Base-by-base conservation (phyloP, 2,113 vertebrate genomes). In the Trochalopteron elliotii region DNA sequence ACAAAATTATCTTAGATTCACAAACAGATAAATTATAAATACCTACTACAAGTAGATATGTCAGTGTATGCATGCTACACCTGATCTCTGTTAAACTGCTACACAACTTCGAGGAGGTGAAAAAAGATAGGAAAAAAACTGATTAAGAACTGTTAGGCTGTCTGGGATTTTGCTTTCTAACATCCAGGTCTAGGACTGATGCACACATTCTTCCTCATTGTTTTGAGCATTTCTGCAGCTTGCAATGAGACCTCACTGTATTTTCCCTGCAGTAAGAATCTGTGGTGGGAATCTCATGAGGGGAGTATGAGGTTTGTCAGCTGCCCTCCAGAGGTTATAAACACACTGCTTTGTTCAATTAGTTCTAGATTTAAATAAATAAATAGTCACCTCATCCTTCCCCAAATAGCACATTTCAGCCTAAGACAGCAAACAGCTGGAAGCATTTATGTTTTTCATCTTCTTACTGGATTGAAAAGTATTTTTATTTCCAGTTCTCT, bases 341-440 rank as follows among this genome's bases (percentile, higher is more conserved):
- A 93, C 50, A 95, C 75, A 83, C 5, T 44, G 49, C 53, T 76
- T 85, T 61, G 42, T 42, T 93, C 59, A 83, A 69, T 92, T 90
- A 94, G 50, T 40, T 77, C 63, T 49, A 35, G 23, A 42, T 45
- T 83, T 94, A 65, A 94, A 87, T 47, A 94, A 88, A 92, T 79
- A 94, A 92, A 89, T 2, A 91, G 82, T 80, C 68, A 93, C 59
- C 79, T 88, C 92, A 88, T 74, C 63, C 64, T 80, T 93, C 83
- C 83, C 37, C 85, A 96, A 90, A 96, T 39, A 88, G 79, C 56
- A 74, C 61, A 59, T 83, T 88, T 88, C 83, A 94, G 68, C 94
- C 94, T 92, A 95, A 83, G 45, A 83, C 35, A 92, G 83, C 92
- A 88, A 95, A 94, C 82, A 95, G 88, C 71, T 95, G 59, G 90